Conservation (phyloP, 2,797 vertebrate genomes). For the Protonibea diacanthus region DNA sequence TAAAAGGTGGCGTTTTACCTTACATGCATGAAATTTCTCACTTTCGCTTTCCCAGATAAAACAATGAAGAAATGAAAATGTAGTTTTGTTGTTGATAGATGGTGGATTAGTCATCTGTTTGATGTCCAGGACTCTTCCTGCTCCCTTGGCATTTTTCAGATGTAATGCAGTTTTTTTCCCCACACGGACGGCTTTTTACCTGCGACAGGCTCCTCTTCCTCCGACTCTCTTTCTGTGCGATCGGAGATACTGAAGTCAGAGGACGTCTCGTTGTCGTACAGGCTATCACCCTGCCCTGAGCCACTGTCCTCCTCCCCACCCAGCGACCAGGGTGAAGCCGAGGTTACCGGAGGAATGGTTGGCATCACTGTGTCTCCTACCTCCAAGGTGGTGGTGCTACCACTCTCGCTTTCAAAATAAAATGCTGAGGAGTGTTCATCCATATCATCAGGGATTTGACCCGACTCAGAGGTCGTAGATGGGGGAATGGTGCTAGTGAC, state of each 20-base stretch:
- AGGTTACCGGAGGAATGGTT: conserved; percentile 29
- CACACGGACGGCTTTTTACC: conserved; percentile 84
- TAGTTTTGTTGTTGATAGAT: conserved; percentile 47
- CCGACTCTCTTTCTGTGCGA: conserved; percentile 87
- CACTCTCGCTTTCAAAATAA: conserved; percentile 85
- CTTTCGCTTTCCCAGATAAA: conserved; percentile 15
- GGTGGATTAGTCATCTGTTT: conserved; percentile 53
- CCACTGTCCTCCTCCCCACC: conserved; percentile 93
- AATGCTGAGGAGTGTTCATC: conserved; percentile 81
- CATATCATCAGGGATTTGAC: conserved; percentile 62
- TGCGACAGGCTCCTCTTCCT: conserved; percentile 89
- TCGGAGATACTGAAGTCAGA: conserved; percentile 97
- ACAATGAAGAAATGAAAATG: conserved; percentile 33
- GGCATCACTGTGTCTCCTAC: conserved; percentile 35
- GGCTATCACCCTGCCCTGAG: conserved; percentile 91
- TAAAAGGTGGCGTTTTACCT: neutral
- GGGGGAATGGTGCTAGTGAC: conserved; percentile 39
- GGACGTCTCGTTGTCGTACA: conserved; percentile 95
- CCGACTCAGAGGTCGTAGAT: conserved; percentile 49
- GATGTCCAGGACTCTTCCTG: conserved; percentile 46
- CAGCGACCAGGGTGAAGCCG: conserved; percentile 81
- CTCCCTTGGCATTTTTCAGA: conserved; percentile 30
- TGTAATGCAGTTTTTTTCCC: conserved; percentile 30
- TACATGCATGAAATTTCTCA: conserved; percentile 26
- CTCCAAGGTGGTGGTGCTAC: conserved; percentile 64